Evolutionary conservation across 1,140 invertebrate genomes (phyloP).

Genomic region (Eciton burchellii): DNA sequence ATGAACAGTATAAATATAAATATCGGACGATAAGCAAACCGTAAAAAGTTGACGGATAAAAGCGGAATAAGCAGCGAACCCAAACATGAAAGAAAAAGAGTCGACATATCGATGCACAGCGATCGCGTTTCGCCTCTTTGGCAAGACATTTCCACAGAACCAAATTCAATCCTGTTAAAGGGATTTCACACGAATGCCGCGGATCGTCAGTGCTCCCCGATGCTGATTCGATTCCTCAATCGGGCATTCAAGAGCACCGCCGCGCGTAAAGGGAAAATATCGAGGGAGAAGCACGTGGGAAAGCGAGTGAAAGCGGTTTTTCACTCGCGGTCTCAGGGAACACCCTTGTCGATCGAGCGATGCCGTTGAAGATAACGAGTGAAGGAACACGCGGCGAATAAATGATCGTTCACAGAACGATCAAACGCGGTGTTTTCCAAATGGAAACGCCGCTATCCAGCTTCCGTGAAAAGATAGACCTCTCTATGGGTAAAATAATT

Average conservation of each 20-base stretch:
- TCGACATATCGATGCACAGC: no score
- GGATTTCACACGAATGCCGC: no score
- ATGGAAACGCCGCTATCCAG: not conserved
- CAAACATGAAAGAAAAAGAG: no score
- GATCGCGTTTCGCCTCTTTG: slow-evolving; percentile 15
- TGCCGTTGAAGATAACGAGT: slow-evolving; percentile 45
- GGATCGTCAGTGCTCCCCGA: not conserved
- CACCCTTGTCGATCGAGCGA: slow-evolving; percentile 27
- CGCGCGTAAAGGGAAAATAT: slow-evolving; percentile 33
- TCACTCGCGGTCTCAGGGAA: slow-evolving; percentile 26
- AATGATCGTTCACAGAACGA: slow-evolving; percentile 4
- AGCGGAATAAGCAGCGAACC: no score
- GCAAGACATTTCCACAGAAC: not conserved
- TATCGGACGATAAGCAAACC: no score
- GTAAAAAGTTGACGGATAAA: no score
- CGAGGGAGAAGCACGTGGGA: slow-evolving; percentile 47
- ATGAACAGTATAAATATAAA: no score
- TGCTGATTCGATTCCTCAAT: slow-evolving; percentile 35
- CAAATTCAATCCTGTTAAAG: not conserved
- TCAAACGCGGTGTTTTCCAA: slow-evolving; percentile 26
- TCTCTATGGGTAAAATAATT: not conserved
- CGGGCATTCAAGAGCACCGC: not conserved
- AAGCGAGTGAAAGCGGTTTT: slow-evolving; percentile 69
- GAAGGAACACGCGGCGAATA: slow-evolving; percentile 6
- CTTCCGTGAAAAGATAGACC: not conserved